Base-by-base conservation (phyloP, 2,888 invertebrate genomes). In the Serrognathus titanus region DNA sequence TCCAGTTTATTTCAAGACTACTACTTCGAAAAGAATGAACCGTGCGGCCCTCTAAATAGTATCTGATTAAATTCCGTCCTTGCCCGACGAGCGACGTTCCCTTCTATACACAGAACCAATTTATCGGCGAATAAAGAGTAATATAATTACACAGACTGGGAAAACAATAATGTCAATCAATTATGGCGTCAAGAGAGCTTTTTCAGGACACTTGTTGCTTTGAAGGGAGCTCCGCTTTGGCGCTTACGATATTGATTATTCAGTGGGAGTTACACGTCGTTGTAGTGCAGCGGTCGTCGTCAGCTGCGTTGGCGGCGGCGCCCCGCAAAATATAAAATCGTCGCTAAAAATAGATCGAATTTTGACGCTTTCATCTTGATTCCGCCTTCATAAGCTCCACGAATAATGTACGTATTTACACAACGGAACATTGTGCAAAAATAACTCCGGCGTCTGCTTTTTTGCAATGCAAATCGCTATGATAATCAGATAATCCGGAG, bases 181-280 rank as follows among this genome's bases (percentile, higher is more conserved):
- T 57, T 60, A 57, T 50, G 49, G 54, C 60, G 59, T 60, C 58
- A 53, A 55, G 55, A 47, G 58, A 52, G 52, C 57, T 59, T 57
- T 62, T 62, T 60, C 55, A 60, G 55, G 59, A 60, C 60, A 61
- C 60, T 62, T 59, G 62, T 62, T 62, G 62, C 63, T 55, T 56
- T 57, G 57, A 61, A 56, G 62, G 61, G 39, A 63, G 57, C 60
- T 49, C 63, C 60, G 53, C 49, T 63, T 63, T 57, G 61, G 63
- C 63, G 63, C 61, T 61, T 51, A 51, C 51, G 48, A 46, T 63
- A 63, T 63, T 61, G 63, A 63, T 63, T 63, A 61, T 61, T 51
- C 59, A 51, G 61, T 63, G 59, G 63, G 60, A 55, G 60, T 58
- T 53, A 31, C 24, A 60, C 55, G 55, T 57, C 54, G 54, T 54